Evolutionary conservation across 2,113 vertebrate genomes (phyloP).

Genomic region (Muntiacus reevesi): DNA sequence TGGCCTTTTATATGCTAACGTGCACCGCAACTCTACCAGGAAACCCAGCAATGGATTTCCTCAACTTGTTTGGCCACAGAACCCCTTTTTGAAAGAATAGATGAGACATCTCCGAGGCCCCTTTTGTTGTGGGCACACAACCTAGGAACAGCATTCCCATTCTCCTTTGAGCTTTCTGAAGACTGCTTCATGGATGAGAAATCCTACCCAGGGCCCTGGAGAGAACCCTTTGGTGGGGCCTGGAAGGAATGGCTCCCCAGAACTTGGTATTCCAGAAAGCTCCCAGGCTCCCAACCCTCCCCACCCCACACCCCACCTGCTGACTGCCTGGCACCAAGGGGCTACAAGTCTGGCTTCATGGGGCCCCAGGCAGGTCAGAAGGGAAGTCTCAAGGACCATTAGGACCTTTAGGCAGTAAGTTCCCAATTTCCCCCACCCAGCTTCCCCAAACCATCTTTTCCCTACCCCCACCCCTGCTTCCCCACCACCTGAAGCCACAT

Average conservation of each 20-base stretch:
- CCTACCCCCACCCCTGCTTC: background rate
- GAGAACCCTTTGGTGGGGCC: background rate
- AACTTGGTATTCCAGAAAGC: background rate
- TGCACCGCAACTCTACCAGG: background rate
- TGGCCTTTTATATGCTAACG: background rate
- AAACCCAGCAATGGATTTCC: background rate
- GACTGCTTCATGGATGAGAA: background rate
- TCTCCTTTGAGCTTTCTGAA: conserved; percentile 37
- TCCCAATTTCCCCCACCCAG: conserved; percentile 5
- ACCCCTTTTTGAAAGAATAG: conserved; percentile 31
- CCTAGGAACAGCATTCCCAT: conserved; percentile 26
- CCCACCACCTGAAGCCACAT: conserved; percentile 53
- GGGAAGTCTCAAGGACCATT: background rate
- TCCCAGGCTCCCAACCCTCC: background rate
- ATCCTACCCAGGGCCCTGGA: background rate
- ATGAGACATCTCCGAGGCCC: background rate
- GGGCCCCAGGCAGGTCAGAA: conserved; percentile 51
- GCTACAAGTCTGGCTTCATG: conserved; percentile 10
- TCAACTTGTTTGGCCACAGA: conserved; percentile 18
- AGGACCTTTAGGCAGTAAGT: conserved; percentile 6
- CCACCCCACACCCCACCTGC: background rate
- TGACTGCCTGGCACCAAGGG: conserved; percentile 6
- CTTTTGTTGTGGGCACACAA: background rate
- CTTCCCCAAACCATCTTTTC: conserved; percentile 57
- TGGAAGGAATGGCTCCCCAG: background rate